Conservation (phyloP, 2,888 invertebrate species). For the Andricus curvator region DNA sequence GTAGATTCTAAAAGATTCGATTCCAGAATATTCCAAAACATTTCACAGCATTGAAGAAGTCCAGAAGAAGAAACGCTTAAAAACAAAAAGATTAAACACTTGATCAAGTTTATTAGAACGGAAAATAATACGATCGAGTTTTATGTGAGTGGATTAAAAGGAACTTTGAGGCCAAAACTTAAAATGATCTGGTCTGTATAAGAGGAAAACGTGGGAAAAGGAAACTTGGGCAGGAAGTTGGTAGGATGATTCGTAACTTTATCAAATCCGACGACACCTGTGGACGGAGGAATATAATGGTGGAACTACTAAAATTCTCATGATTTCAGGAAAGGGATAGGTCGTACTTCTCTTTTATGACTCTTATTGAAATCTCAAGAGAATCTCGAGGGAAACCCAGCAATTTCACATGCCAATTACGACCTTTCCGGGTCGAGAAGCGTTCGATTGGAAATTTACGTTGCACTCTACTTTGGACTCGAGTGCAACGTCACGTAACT, state of each 20-base stretch:
- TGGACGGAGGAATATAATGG: neutral
- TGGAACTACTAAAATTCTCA: conserved; percentile 22
- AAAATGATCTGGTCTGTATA: neutral
- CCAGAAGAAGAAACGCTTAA: too few relatives aligned
- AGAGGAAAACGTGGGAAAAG: neutral
- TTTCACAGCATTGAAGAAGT: too few relatives aligned
- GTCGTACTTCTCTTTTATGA: conserved; percentile 13
- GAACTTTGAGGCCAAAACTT: neutral
- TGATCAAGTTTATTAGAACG: neutral
- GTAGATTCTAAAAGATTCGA: too few relatives aligned
- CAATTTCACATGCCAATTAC: conserved; percentile 37
- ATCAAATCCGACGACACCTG: conserved; percentile 28
- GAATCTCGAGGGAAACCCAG: conserved; percentile 5
- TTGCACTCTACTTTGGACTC: conserved; percentile 21
- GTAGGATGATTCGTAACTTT: conserved; percentile 11
- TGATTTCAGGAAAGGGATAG: neutral
- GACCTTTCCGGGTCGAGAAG: conserved; percentile 6
- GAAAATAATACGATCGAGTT: neutral
- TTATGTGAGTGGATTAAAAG: neutral
- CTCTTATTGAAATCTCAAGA: conserved; percentile 40
- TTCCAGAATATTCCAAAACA: too few relatives aligned
- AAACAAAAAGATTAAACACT: neutral
- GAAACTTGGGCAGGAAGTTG: conserved; percentile 10
- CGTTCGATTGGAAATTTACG: conserved; percentile 35
- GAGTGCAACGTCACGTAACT: conserved; percentile 25